phyloP scores from a whole-genome alignment of 1,140 invertebrate genomes.

The Drosophila sulfurigaster region DNA sequence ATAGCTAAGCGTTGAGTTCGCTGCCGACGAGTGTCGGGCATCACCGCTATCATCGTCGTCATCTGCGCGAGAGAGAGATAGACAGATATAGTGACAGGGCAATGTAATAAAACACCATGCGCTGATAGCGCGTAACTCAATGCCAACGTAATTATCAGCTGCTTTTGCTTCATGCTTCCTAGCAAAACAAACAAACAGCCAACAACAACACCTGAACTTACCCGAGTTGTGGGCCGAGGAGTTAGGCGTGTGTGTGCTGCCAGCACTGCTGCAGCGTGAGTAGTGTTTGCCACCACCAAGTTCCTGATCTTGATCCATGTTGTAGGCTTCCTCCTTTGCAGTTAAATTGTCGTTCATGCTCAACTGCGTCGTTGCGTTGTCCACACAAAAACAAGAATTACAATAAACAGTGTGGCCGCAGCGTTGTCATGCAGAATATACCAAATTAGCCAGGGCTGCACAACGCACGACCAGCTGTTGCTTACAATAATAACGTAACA shows the following conservation, averaged over 20 bases:
- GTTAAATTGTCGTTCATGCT: conserved; percentile 64
- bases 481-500: too few species aligned
- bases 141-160: conserved; percentile 41
- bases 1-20: conserved; percentile 90
- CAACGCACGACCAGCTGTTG: background rate
- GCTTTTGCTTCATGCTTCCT: conserved; percentile 8
- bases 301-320: conserved; percentile 88
- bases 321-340: conserved; percentile 58
- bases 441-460: background rate
- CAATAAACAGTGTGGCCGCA: background rate
- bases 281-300: conserved; percentile 87
- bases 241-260: conserved; percentile 92
- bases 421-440: background rate
- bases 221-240: conserved; percentile 95
- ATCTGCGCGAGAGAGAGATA: conserved; percentile 48
- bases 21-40: conserved; percentile 81
- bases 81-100: conserved; percentile 17
- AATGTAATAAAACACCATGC: conserved; percentile 58
- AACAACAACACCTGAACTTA: conserved; percentile 74
- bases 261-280: conserved; percentile 93
- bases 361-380: conserved; percentile 66
- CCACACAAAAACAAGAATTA: conserved; percentile 64
- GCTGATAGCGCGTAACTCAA: conserved; percentile 51
- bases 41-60: conserved; percentile 95
- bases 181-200: conserved; percentile 36